These are phyloP conservation scores for Copsychus sechellarum DNA, from an alignment of 2,113 vertebrate species.

Conservation along the genomic window DNA sequence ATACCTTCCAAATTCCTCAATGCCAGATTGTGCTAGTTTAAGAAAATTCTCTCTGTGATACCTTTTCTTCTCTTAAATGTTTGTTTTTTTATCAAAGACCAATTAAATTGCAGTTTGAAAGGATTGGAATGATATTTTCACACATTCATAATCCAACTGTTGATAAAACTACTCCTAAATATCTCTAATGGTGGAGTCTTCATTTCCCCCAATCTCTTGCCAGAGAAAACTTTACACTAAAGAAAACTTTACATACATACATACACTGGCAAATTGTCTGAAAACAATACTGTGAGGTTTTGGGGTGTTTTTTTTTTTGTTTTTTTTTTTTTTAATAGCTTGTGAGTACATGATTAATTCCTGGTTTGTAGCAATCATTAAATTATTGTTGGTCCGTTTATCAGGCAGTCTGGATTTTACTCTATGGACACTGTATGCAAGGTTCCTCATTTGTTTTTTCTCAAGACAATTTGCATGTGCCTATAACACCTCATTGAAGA, in stretches of 20 bases:
- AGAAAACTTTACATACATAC: neutral
- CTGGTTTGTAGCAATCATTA: neutral
- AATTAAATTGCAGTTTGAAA: neutral
- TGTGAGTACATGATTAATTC: neutral
- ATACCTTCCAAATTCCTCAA: constrained; percentile 45
- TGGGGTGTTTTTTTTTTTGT: neutral
- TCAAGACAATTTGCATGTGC: neutral
- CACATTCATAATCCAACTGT: neutral
- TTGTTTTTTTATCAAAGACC: neutral
- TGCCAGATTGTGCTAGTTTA: neutral
- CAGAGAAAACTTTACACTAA: neutral
- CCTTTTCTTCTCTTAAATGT: neutral
- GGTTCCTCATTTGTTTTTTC: neutral
- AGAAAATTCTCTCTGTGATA: neutral
- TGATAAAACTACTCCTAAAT: neutral
- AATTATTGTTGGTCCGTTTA: neutral
- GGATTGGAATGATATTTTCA: neutral
- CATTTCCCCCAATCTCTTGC: neutral
- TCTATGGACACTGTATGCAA: neutral
- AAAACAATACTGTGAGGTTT: neutral
- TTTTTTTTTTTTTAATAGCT: neutral
- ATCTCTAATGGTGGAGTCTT: neutral
- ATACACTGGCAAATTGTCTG: neutral
- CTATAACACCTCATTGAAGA: neutral
- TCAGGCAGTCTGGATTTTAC: neutral